Percentiles rank a stretch among this genome's conserved stretches.
Evolutionary conservation across 1,140 invertebrate species (phyloP).

Genomic region (Drosophila azteca): DNA sequence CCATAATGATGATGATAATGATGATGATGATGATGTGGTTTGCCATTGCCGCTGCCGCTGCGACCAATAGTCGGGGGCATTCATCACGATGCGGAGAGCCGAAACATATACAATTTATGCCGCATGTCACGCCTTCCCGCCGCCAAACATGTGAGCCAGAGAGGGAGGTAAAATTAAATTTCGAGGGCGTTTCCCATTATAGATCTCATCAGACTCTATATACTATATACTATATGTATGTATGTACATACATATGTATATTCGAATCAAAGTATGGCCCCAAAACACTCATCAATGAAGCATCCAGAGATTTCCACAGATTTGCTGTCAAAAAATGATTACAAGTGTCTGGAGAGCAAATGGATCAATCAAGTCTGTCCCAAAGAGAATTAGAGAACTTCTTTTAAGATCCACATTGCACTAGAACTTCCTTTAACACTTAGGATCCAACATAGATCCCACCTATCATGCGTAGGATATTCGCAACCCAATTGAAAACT

Average conservation of each 20-base stretch:
- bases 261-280: conserved; percentile 15
- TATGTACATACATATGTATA: conserved; percentile 20
- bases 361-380: not conserved
- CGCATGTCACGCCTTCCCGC: conserved; percentile 53
- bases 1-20: conserved; percentile 35
- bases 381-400: too few species aligned
- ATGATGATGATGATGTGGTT: conserved; percentile 46
- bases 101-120: conserved; percentile 44
- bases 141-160: conserved; percentile 9
- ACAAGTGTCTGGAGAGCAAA: not conserved
- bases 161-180: conserved; percentile 23
- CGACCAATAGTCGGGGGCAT: conserved; percentile 58
- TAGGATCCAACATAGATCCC: too few species aligned
- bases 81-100: conserved; percentile 36
- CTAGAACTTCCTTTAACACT: too few species aligned
- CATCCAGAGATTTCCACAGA: conserved; percentile 3
- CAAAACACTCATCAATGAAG: not conserved
- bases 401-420: too few species aligned
- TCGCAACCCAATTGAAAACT: too few species aligned
- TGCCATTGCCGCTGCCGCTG: conserved; percentile 24
- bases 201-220: conserved; percentile 47
- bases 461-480: too few species aligned
- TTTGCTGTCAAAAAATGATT: conserved; percentile 9
- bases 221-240: conserved; percentile 2
- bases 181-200: conserved; percentile 56